phyloP scores from a whole-genome alignment of 2,113 vertebrate species.

The Mesoclemmys tuberculata region DNA sequence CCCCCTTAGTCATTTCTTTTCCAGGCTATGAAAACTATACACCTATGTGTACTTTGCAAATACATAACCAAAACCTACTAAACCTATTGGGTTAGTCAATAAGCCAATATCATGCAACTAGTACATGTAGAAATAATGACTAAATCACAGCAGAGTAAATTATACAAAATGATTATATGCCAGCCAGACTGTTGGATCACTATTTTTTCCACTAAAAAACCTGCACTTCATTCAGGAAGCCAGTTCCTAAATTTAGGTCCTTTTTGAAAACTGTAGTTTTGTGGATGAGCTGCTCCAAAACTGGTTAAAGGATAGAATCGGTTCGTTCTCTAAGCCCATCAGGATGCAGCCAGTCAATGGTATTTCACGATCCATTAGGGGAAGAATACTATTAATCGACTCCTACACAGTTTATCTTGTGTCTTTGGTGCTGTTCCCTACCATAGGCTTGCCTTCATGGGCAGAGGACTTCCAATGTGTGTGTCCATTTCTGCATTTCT shows the following conservation, averaged over 20 bases:
- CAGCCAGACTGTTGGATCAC: neutral
- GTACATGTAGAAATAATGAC: neutral
- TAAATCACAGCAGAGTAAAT: neutral
- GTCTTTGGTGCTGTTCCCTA: neutral
- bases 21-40: too few relatives aligned
- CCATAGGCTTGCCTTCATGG: neutral
- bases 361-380: neutral
- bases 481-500: neutral
- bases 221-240: neutral
- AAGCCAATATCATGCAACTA: neutral
- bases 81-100: neutral
- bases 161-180: neutral
- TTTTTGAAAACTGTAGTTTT: neutral
- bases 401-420: rapidly evolving
- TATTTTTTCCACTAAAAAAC: neutral
- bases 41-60: too few relatives aligned
- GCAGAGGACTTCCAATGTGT: neutral
- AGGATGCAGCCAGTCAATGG: rapidly evolving
- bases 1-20: too few relatives aligned
- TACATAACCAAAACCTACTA: too few relatives aligned
- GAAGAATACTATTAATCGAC: neutral
- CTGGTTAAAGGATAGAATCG: neutral
- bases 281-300: rapidly evolving
- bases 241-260: neutral
- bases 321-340: rapidly evolving